phyloP scores from a whole-genome alignment of 2,797 vertebrate genomes.

The Hipposideros larvatus region DNA sequence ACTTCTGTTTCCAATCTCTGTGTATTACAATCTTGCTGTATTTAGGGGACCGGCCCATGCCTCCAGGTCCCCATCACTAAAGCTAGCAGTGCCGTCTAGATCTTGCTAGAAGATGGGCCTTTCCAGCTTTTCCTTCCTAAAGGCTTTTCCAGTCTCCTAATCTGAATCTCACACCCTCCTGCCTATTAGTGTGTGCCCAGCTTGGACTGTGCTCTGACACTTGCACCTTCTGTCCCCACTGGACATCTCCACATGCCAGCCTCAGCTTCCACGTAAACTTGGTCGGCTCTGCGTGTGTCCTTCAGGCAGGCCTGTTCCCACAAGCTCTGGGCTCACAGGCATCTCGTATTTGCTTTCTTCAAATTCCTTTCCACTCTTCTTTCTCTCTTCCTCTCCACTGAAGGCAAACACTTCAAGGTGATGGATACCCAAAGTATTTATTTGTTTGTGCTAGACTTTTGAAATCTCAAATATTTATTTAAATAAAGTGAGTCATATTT shows the following conservation, averaged over 20 bases:
- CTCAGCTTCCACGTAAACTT: not conserved
- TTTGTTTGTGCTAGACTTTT: conserved; percentile 40
- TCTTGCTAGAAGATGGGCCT: not conserved
- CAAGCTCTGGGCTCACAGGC: not conserved
- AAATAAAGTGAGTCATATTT: conserved; percentile 37
- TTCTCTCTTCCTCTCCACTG: not conserved
- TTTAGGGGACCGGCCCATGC: not conserved
- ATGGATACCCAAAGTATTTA: not conserved
- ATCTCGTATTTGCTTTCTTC: not conserved
- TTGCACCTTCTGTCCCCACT: not conserved
- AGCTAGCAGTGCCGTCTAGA: not conserved
- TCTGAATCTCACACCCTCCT: not conserved
- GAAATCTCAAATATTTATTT: conserved; percentile 65
- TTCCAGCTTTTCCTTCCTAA: not conserved
- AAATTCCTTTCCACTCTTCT: not conserved
- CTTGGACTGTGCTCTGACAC: not conserved
- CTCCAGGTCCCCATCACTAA: not conserved
- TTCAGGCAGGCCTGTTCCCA: not conserved
- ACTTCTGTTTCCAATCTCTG: not conserved
- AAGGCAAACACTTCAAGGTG: conserved; percentile 36
- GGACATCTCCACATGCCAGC: not conserved
- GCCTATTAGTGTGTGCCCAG: no score
- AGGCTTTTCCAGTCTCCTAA: not conserved
- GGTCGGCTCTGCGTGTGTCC: not conserved
- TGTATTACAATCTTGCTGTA: not conserved